These are phyloP conservation scores for Cynoglossus semilaevis DNA, from an alignment of 2,113 vertebrate species.

Conservation along the genomic window DNA sequence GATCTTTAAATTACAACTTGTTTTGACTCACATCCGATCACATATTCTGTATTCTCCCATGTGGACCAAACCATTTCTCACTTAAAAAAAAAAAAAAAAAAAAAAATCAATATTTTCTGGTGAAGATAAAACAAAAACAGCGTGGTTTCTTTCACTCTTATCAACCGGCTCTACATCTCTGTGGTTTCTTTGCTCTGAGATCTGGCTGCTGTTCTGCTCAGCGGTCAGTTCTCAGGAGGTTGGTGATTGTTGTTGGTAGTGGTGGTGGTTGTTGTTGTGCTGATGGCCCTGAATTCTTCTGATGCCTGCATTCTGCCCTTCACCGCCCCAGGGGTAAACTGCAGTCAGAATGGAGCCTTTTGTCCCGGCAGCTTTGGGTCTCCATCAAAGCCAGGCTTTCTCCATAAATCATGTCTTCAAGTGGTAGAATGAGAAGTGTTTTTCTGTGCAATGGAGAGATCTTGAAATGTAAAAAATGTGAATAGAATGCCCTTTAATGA, in stretches of 20 bases:
- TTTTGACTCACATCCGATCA: constrained; percentile 28
- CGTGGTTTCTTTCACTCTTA: constrained; percentile 62
- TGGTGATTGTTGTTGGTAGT: neutral
- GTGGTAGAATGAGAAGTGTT: constrained; percentile 33
- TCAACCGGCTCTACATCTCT: constrained; percentile 51
- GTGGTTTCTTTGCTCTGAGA: constrained; percentile 61
- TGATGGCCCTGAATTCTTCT: constrained; percentile 8
- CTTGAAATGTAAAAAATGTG: constrained; percentile 48
- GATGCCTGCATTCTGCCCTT: constrained; percentile 22
- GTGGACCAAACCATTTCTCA: constrained; percentile 58
- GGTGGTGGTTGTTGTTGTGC: neutral
- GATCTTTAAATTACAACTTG: too few relatives aligned
- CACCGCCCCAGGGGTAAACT: constrained; percentile 49
- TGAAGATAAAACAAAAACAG: too few relatives aligned
- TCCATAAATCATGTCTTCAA: constrained; percentile 60
- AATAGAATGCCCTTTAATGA: constrained; percentile 50
- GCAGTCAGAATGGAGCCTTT: constrained; percentile 38
- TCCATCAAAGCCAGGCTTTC: constrained; percentile 54
- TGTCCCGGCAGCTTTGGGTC: constrained; percentile 9
- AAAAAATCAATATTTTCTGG: too few relatives aligned
- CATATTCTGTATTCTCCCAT: constrained; percentile 51
- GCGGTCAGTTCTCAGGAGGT: neutral
- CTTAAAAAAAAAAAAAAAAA: too few relatives aligned
- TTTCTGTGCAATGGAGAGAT: constrained; percentile 49
- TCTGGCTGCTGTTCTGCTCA: constrained; percentile 56